phyloP scores from a whole-genome alignment of 2,888 invertebrate species.

The Stramonita haemastoma region DNA sequence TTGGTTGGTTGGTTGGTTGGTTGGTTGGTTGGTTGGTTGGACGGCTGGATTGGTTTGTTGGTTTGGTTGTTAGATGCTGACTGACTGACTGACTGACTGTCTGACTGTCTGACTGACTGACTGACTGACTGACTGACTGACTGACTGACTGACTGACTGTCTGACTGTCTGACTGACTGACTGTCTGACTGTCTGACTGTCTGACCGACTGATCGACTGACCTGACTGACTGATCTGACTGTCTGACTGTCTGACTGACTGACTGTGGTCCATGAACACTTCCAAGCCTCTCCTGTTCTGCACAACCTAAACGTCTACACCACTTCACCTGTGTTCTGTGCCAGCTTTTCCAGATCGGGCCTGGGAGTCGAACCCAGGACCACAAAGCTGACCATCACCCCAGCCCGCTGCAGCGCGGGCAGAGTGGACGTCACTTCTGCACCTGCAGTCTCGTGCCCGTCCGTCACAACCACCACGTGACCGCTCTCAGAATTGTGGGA shows the following conservation, averaged over 20 bases:
- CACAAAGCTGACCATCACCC: constrained; percentile 49
- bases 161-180: background rate
- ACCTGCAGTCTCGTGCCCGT: constrained; percentile 47
- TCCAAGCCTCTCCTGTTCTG: background rate
- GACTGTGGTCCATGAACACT: background rate
- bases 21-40: too few relatives aligned
- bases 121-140: background rate
- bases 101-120: background rate
- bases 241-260: background rate
- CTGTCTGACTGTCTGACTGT: background rate
- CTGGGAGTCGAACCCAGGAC: constrained; percentile 33
- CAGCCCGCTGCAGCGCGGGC: constrained; percentile 33
- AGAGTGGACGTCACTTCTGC: constrained; percentile 36
- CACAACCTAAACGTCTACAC: too few relatives aligned
- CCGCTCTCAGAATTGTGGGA: constrained; percentile 42
- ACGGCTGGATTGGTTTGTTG: too few relatives aligned
- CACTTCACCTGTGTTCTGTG: constrained; percentile 29
- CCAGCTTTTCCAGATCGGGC: background rate
- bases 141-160: background rate
- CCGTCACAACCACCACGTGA: constrained; percentile 51
- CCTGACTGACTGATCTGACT: background rate
- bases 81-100: background rate
- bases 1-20: too few relatives aligned
- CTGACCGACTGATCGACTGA: background rate
- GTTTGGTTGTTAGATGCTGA: too few relatives aligned